Evolutionary conservation across 2,113 vertebrate species (phyloP).

Genomic region (Brachirus orientalis): DNA sequence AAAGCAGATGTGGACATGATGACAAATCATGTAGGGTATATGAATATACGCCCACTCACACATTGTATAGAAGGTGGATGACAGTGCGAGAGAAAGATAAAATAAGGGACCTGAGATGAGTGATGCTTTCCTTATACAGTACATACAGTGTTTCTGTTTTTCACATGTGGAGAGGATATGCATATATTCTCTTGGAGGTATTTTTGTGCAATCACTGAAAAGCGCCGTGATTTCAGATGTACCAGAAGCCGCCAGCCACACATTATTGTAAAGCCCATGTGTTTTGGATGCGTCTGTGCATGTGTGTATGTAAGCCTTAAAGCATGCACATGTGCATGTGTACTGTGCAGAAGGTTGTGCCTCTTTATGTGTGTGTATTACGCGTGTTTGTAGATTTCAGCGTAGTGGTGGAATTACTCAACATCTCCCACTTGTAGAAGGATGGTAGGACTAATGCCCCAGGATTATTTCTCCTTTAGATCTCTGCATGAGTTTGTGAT

Average conservation of each 20-base stretch:
- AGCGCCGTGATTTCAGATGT: conserved; percentile 49
- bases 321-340: conserved; percentile 42
- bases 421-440: conserved; percentile 48
- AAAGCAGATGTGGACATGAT: conserved; percentile 5
- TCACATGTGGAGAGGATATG: background rate
- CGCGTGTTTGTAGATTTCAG: conserved; percentile 48
- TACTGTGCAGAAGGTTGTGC: conserved; percentile 17
- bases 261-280: conserved; percentile 63
- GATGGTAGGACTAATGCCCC: conserved; percentile 55
- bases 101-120: background rate
- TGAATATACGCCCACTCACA: background rate
- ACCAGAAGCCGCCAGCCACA: conserved; percentile 51
- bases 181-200: conserved; percentile 19
- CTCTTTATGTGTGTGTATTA: background rate
- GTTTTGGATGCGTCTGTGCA: conserved; percentile 7
- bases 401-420: conserved; percentile 69
- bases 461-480: conserved; percentile 63
- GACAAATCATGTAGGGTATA: conserved; percentile 3
- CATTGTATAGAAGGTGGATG: background rate
- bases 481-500: conserved; percentile 37
- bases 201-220: conserved; percentile 18
- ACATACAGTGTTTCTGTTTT: background rate
- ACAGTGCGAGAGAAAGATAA: background rate
- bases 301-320: conserved; percentile 28
- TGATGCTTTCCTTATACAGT: background rate